Conservation (phyloP, 2,888 invertebrate species). For the Cataglyphis rosenhaueri region DNA sequence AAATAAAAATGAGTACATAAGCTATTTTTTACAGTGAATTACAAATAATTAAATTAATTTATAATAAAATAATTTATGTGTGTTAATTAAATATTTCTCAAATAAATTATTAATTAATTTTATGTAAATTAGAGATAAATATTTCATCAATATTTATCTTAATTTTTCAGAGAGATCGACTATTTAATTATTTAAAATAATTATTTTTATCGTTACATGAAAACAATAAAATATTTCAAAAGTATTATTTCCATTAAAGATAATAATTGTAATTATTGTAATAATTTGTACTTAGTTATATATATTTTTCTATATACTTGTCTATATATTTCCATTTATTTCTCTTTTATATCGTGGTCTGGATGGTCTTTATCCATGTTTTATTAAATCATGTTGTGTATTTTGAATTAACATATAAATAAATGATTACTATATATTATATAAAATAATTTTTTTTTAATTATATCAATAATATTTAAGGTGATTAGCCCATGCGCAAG, state of each 20-base stretch:
- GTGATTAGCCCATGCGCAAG: too few species aligned
- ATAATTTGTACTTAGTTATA: neutral
- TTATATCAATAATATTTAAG: too few species aligned
- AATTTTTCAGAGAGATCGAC: neutral
- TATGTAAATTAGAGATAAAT: neutral
- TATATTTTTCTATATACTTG: neutral
- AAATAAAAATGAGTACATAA: neutral
- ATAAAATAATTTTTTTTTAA: too few species aligned
- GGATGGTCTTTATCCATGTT: too few species aligned
- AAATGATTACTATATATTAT: too few species aligned
- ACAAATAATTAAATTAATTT: neutral
- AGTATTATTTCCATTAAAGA: neutral
- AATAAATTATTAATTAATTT: neutral
- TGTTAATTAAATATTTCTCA: neutral
- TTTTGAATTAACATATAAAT: too few species aligned
- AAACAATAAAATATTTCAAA: neutral
- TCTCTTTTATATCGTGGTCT: neutral
- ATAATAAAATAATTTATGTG: neutral
- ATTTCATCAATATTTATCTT: neutral
- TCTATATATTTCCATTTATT: neutral
- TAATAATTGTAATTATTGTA: neutral
- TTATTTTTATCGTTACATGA: neutral
- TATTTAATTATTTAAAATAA: neutral
- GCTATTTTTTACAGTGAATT: neutral
- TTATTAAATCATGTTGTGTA: too few species aligned